Evolutionary conservation across 2,113 vertebrate genomes (phyloP), one percentile per base, ranked within the genome.

Genomic region (Eulacestoma nigropectus): DNA sequence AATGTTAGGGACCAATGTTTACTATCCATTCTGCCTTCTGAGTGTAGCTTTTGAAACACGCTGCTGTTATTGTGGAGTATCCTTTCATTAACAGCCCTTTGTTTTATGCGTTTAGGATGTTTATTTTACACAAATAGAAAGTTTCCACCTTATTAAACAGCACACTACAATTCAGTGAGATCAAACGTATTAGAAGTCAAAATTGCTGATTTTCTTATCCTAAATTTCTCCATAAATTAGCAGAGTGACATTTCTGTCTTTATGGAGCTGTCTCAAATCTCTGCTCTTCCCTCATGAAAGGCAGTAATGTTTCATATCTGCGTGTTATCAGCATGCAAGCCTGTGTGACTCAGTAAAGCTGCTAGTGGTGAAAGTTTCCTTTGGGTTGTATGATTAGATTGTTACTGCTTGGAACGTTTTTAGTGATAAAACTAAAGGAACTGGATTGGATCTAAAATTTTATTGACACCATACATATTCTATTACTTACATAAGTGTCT

Each of bases 391-490:
- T 23, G 10, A 9, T 78, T 47, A 67, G 30, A 21, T 73, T 82
- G 46, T 79, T 87, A 59, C 23, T 78, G 9, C 30, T 81, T 63
- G 59, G 10, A 68, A 89, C 5, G 1, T 73, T 93, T 94, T 59
- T 57, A 77, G 44, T 9, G 35, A 68, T 63, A 62, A 82, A 97
- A 47, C 14, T n/a, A 50, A 87, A 60, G 30, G 30, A 90, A 53
- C 18, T 63, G 47, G 16, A 4, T 47, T 87, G 25, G 11, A 67
- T 73, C 35, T 89, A 57, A 78, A 77, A 23, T 69, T 8, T 6
- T 67, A 59, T 10, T 46, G 26, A 41, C 19, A 16, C 11, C 0
- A 0, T 81, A 39, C 18, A 18, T 69, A 21, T 52, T 88, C 20
- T 60, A 8, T 59, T 74, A 44, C 16, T 56, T 91, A 13, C 23